Percentiles rank a stretch among this genome's conserved stretches.
Evolutionary conservation across 2,888 invertebrate genomes (phyloP).

Genomic region (Phyllotreta striolata): DNA sequence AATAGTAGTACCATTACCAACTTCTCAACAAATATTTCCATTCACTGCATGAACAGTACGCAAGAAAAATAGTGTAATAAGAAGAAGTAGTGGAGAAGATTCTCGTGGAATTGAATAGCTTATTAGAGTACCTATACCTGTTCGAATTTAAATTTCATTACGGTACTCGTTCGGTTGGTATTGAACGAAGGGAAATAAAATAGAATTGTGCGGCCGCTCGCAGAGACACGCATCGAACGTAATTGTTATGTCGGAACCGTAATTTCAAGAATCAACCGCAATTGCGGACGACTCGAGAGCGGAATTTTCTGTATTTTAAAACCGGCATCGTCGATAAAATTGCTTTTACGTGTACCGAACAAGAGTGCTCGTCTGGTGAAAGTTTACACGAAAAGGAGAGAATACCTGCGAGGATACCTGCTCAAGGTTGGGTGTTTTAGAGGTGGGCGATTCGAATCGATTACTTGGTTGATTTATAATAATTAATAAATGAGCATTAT

Average conservation of each 20-base stretch:
- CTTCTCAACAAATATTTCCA: too few relatives aligned
- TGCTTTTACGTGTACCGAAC: conserved; percentile 21
- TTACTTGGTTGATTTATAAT: neutral
- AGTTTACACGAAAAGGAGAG: conserved; percentile 18
- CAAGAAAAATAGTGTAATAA: too few relatives aligned
- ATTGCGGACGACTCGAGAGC: conserved; percentile 12
- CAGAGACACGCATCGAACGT: neutral
- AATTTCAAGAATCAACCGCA: conserved; percentile 17
- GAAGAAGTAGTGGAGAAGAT: too few relatives aligned
- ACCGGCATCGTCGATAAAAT: conserved; percentile 29
- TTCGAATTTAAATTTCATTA: too few relatives aligned
- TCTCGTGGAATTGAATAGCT: too few relatives aligned
- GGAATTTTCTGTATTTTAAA: conserved; percentile 24
- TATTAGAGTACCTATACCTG: too few relatives aligned
- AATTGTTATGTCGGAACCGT: conserved; percentile 11
- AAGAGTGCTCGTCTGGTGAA: conserved; percentile 18
- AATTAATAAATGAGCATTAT: neutral
- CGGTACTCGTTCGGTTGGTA: too few relatives aligned
- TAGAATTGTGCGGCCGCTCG: too few relatives aligned
- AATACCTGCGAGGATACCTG: conserved; percentile 19
- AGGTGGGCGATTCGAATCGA: neutral
- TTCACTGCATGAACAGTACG: too few relatives aligned
- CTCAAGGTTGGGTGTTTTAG: conserved; percentile 15
- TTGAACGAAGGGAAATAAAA: too few relatives aligned
- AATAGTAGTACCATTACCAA: too few relatives aligned